A percentile compares a stretch with the other conserved stretches of the same genome.
These are phyloP conservation scores for Trichacis sp. DNA, from an alignment of 2,888 invertebrate genomes.

Conservation along the genomic window DNA sequence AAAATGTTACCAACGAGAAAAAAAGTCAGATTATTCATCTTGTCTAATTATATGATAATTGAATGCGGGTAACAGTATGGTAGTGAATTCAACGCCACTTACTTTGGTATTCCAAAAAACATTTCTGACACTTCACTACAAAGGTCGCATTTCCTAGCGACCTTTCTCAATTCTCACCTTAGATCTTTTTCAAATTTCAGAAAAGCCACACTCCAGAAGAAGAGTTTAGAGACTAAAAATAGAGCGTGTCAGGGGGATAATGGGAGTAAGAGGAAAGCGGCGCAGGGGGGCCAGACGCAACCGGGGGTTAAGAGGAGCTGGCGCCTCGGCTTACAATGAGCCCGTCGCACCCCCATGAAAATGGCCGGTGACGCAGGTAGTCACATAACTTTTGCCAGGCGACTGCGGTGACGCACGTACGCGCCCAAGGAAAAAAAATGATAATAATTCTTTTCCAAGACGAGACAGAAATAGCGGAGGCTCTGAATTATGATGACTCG, in stretches of 20 bases:
- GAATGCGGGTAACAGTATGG: too few species aligned
- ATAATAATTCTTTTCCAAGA: conserved; percentile 25
- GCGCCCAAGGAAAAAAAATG: conserved; percentile 7
- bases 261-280: not conserved
- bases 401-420: conserved; percentile 8
- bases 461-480: conserved; percentile 44
- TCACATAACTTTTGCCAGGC: conserved; percentile 34
- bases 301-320: conserved; percentile 39
- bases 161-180: too few species aligned
- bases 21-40: too few species aligned
- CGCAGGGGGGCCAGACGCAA: not conserved
- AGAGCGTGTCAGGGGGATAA: too few species aligned
- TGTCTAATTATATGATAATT: too few species aligned
- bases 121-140: too few species aligned
- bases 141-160: too few species aligned
- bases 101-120: too few species aligned
- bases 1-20: too few species aligned
- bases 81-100: too few species aligned
- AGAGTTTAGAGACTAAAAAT: not conserved
- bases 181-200: too few species aligned
- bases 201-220: not conserved
- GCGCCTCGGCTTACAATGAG: conserved; percentile 56
- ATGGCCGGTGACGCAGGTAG: conserved; percentile 46
- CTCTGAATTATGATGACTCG: conserved; percentile 43
- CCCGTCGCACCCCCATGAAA: conserved; percentile 47